A percentile compares a stretch with the other conserved stretches of the same genome.
phyloP scores from a whole-genome alignment of 2,888 invertebrate genomes.

The Cactoblastis cactorum region DNA sequence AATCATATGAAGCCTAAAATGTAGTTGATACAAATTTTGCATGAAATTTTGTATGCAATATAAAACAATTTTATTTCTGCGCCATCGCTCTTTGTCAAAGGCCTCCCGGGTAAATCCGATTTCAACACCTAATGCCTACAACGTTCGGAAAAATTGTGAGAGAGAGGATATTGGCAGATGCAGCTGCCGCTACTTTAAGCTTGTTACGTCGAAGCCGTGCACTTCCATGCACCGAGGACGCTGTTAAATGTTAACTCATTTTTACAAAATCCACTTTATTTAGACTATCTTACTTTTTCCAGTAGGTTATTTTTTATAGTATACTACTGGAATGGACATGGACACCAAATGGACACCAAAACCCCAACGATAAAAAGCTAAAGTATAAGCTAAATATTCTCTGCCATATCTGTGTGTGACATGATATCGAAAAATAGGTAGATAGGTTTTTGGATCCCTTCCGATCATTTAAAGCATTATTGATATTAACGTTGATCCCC shows the following conservation, averaged over 20 bases:
- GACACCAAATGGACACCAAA: too few relatives aligned
- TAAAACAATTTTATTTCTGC: not conserved
- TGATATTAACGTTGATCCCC: too few relatives aligned
- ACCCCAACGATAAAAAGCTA: too few relatives aligned
- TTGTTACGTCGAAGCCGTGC: not conserved
- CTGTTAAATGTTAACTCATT: not conserved
- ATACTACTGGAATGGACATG: too few relatives aligned
- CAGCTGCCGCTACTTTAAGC: not conserved
- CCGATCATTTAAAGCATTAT: too few relatives aligned
- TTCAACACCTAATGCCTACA: not conserved
- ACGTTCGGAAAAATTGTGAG: not conserved
- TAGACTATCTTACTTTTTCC: too few relatives aligned
- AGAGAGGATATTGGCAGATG: slow-evolving; percentile 3
- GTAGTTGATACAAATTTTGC: not conserved
- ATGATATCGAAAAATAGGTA: too few relatives aligned
- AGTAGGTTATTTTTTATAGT: too few relatives aligned
- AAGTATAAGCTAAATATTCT: too few relatives aligned
- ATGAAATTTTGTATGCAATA: not conserved
- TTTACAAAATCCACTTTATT: not conserved
- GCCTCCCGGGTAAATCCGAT: slow-evolving; percentile 3
- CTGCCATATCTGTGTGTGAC: too few relatives aligned
- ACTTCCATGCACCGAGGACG: not conserved
- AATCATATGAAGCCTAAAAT: too few relatives aligned
- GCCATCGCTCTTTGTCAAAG: not conserved
- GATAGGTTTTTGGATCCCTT: too few relatives aligned